These are phyloP conservation scores for Arvicanthis niloticus DNA, from an alignment of 2,113 vertebrate genomes.

Conservation along the genomic window DNA sequence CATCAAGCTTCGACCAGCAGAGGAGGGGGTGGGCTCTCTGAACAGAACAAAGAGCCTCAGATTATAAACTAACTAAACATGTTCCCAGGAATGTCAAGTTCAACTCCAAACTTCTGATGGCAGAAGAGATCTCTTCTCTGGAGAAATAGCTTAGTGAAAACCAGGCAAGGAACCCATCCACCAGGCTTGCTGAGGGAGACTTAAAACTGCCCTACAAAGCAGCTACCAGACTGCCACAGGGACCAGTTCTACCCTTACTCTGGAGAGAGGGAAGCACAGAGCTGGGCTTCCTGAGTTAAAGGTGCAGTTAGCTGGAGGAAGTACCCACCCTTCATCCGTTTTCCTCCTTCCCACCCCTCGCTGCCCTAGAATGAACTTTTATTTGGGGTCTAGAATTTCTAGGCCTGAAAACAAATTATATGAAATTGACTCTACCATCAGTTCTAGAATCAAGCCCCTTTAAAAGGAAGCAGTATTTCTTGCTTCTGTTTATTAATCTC, in stretches of 20 bases:
- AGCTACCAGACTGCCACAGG: neutral
- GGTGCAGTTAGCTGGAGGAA: neutral
- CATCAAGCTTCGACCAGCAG: neutral
- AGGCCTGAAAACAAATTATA: neutral
- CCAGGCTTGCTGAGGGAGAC: neutral
- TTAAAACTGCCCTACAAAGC: neutral
- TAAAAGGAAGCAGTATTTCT: slow-evolving; percentile 8
- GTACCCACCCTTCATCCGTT: neutral
- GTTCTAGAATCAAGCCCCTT: slow-evolving; percentile 21
- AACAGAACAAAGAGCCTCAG: slow-evolving; percentile 50
- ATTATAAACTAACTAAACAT: slow-evolving; percentile 23
- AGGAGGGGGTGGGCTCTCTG: neutral
- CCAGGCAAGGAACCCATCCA: neutral
- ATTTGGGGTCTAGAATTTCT: neutral
- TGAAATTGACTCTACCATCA: neutral
- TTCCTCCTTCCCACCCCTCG: neutral
- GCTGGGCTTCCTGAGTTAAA: neutral
- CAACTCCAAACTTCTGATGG: neutral
- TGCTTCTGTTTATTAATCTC: slow-evolving; percentile 36
- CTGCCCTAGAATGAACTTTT: neutral
- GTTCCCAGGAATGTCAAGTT: neutral
- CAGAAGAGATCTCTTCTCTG: neutral
- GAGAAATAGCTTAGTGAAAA: neutral
- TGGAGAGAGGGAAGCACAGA: neutral
- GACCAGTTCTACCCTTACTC: neutral